A percentile compares a stretch with the other conserved stretches of the same genome.
These are phyloP conservation scores for Pheosia gnoma DNA, from an alignment of 2,888 invertebrate genomes.

Conservation along the genomic window DNA sequence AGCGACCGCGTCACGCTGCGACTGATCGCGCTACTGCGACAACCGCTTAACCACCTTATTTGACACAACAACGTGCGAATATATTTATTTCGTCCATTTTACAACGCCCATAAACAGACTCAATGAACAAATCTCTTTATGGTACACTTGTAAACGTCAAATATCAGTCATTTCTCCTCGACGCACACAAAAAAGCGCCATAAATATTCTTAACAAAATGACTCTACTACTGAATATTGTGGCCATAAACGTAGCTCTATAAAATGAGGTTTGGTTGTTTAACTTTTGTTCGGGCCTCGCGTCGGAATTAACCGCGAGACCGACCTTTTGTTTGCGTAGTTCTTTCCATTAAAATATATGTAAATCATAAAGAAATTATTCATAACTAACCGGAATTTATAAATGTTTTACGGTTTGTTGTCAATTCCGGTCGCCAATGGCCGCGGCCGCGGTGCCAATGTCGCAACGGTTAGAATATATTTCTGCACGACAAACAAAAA, in stretches of 20 bases:
- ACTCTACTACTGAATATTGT: constrained; percentile 81
- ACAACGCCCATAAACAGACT: constrained; percentile 67
- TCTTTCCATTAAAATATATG: constrained; percentile 70
- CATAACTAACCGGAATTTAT: constrained; percentile 76
- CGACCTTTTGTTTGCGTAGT: constrained; percentile 69
- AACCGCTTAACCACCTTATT: constrained; percentile 57
- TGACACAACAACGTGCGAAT: constrained; percentile 68
- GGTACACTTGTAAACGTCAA: constrained; percentile 78
- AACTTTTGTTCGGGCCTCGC: constrained; percentile 72
- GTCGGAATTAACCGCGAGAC: constrained; percentile 63
- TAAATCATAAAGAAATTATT: constrained; percentile 75
- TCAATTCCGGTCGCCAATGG: constrained; percentile 17
- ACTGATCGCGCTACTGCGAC: constrained; percentile 43
- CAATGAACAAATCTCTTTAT: constrained; percentile 80
- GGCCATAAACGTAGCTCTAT: constrained; percentile 76
- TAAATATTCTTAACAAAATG: constrained; percentile 81
- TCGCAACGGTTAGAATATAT: constrained; percentile 29
- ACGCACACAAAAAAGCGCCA: constrained; percentile 68
- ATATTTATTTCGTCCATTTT: constrained; percentile 64
- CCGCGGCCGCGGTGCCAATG: constrained; percentile 20
- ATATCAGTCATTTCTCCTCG: constrained; percentile 74
- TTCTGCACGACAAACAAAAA: constrained; percentile 49
- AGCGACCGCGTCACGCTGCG: constrained; percentile 40
- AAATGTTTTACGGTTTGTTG: constrained; percentile 66
- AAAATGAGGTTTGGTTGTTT: constrained; percentile 78